A percentile compares a stretch with the other conserved stretches of the same genome.
phyloP scores from a whole-genome alignment of 2,113 vertebrate genomes.

The Eudyptes chrysolophus region DNA sequence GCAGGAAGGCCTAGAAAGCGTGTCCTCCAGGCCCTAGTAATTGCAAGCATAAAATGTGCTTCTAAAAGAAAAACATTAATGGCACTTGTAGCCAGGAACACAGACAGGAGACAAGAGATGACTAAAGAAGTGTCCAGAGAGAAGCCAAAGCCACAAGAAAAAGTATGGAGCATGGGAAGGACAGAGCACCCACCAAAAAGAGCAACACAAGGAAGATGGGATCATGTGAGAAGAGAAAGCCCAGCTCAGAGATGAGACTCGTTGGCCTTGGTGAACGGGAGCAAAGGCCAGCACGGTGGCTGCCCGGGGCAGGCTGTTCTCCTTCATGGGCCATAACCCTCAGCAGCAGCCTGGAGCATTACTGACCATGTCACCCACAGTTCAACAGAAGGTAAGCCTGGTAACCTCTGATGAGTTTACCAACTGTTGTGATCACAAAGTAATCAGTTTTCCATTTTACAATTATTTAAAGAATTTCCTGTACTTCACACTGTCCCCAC shows the following conservation, averaged over 20 bases:
- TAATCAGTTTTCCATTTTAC: not conserved
- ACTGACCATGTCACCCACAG: not conserved
- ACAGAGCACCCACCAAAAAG: not conserved
- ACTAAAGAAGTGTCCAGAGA: not conserved
- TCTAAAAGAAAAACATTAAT: not conserved
- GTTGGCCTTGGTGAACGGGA: not conserved
- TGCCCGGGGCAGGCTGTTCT: not conserved
- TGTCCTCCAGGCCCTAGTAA: not conserved
- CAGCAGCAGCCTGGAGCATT: not conserved
- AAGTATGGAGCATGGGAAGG: not conserved
- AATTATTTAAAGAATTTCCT: not conserved
- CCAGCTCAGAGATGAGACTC: not conserved
- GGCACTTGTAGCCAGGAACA: not conserved
- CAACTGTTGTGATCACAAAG: not conserved
- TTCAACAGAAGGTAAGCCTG: not conserved
- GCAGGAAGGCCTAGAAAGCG: not conserved
- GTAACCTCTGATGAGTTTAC: not conserved
- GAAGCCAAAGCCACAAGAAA: not conserved
- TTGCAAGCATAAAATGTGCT: not conserved
- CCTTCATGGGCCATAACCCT: not conserved
- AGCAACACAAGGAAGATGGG: accelerated
- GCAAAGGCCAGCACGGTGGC: not conserved
- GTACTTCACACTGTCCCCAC: not conserved
- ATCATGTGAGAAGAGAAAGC: not conserved
- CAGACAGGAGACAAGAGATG: not conserved